phyloP scores from a whole-genome alignment of 2,797 vertebrate species.

The Sphaeramia orbicularis region DNA sequence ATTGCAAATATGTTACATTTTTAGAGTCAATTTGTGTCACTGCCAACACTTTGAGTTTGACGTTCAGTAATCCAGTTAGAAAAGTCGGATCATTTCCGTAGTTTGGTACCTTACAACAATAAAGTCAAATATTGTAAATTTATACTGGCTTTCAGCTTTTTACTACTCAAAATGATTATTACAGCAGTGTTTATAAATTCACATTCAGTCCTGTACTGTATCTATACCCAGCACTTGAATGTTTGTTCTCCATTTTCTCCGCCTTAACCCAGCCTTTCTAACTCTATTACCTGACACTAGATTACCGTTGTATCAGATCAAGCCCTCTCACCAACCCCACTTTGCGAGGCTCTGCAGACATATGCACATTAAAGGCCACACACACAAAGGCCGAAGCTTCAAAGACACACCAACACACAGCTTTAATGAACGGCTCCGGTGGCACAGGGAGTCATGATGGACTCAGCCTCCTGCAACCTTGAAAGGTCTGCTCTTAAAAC shows the following conservation, averaged over 20 bases:
- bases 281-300: neutral
- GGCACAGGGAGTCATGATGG: slow-evolving; percentile 49
- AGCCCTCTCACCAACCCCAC: slow-evolving; percentile 5
- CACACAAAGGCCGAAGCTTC: slow-evolving; percentile 75
- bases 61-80: too few species aligned
- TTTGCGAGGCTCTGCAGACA: slow-evolving; percentile 45
- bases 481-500: slow-evolving; percentile 66
- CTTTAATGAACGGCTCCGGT: slow-evolving; percentile 74
- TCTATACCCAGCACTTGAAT: neutral
- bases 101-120: too few species aligned
- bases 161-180: too few species aligned
- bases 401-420: slow-evolving; percentile 75
- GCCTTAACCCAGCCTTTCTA: neutral
- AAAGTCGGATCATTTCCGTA: too few species aligned
- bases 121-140: too few species aligned
- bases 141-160: too few species aligned
- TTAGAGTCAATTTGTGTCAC: too few species aligned
- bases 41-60: too few species aligned
- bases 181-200: too few species aligned
- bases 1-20: too few species aligned
- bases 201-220: neutral
- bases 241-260: neutral
- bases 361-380: slow-evolving; percentile 68
- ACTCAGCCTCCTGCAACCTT: slow-evolving; percentile 52
- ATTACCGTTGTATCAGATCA: slow-evolving; percentile 7